A percentile compares a stretch with the other conserved stretches of the same genome.
Conservation (phyloP, 2,888 invertebrate species). For the Limnephilus lunatus region DNA sequence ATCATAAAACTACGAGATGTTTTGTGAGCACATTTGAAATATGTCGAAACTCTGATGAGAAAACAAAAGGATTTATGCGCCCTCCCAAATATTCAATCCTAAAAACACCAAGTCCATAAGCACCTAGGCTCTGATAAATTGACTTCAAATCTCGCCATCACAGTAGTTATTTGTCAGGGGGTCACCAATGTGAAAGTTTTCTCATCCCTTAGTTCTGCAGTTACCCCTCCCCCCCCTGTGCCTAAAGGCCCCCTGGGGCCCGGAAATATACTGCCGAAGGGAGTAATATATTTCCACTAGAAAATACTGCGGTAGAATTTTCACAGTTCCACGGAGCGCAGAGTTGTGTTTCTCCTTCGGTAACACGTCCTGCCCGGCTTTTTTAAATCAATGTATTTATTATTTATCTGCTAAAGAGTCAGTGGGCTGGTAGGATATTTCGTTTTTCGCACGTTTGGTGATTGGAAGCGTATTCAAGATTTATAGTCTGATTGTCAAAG, state of each 20-base stretch:
- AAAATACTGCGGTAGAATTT: conserved; percentile 51
- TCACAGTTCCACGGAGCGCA: conserved; percentile 22
- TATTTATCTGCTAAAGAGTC: conserved; percentile 13
- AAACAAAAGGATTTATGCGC: not conserved
- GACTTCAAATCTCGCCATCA: conserved; percentile 29
- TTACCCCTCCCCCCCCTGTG: not conserved
- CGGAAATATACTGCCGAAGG: conserved; percentile 51
- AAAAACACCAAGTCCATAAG: not conserved
- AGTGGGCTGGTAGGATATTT: not conserved
- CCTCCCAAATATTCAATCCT: not conserved
- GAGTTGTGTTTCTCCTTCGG: conserved; percentile 14
- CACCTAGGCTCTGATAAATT: not conserved
- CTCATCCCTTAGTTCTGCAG: conserved; percentile 6
- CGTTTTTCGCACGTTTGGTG: not conserved
- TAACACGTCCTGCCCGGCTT: conserved; percentile 2
- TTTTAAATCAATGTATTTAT: conserved; percentile 45
- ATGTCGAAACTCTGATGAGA: not conserved
- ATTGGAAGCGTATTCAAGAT: not conserved
- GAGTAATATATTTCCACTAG: conserved; percentile 49
- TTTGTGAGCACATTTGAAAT: not conserved
- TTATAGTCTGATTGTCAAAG: not conserved
- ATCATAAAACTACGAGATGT: not conserved
- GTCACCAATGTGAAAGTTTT: conserved; percentile 38
- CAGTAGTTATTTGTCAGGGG: conserved; percentile 49
- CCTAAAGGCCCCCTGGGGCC: conserved; percentile 45